Evolutionary conservation across 2,888 invertebrate species (phyloP).

Genomic region (Harmothoe impar): DNA sequence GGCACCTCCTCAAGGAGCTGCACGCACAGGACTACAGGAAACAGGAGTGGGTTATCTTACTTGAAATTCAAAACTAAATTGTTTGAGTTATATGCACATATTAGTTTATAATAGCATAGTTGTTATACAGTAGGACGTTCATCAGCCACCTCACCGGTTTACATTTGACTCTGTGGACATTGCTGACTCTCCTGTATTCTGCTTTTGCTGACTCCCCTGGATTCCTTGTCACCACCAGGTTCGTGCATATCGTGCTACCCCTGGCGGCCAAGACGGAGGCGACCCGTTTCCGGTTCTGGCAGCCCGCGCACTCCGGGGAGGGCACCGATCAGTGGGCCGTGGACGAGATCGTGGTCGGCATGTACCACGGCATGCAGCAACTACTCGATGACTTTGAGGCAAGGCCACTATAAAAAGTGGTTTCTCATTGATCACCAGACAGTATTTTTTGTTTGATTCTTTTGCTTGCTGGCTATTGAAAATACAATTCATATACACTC

Average conservation of each 20-base stretch:
- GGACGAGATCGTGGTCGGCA: constrained; percentile 82
- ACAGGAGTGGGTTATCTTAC: constrained; percentile 23
- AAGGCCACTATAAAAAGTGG: no score
- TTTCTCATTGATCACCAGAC: no score
- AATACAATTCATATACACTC: no score
- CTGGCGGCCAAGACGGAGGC: constrained; percentile 77
- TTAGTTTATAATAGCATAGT: not conserved
- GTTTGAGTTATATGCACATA: not conserved
- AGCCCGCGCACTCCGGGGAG: constrained; percentile 82
- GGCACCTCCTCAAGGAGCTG: constrained; percentile 82
- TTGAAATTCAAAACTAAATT: not conserved
- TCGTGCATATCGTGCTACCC: constrained; percentile 81
- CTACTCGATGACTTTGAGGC: constrained; percentile 80
- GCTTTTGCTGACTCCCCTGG: no score
- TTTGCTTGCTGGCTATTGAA: no score
- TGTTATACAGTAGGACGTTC: no score
- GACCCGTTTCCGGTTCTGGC: constrained; percentile 83
- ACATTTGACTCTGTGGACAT: no score
- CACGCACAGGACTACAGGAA: constrained; percentile 71
- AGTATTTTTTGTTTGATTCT: no score
- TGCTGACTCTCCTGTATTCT: no score
- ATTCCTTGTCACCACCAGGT: no score
- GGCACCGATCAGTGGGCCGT: constrained; percentile 84
- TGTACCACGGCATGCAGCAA: constrained; percentile 69
- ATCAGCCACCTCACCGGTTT: no score